Conservation (phyloP, 1,140 invertebrate genomes). For the Archivesica marissinica region DNA sequence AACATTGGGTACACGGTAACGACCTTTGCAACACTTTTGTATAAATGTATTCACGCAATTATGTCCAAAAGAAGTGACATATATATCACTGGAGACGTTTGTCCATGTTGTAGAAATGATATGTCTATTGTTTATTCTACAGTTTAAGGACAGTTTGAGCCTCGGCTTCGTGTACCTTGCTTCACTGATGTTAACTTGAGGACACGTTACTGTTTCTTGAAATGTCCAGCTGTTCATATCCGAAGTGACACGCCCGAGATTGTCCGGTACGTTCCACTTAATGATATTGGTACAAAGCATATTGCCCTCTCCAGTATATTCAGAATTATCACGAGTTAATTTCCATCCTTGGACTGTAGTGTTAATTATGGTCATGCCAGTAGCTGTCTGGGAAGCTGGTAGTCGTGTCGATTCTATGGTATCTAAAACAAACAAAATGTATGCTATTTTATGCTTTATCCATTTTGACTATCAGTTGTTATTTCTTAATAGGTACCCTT, state of each 20-base stretch:
- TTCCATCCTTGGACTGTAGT: too few relatives aligned
- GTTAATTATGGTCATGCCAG: too few relatives aligned
- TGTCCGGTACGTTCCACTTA: not conserved
- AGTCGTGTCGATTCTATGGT: too few relatives aligned
- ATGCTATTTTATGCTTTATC: too few relatives aligned
- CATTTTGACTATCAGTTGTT: too few relatives aligned
- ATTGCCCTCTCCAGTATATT: too few relatives aligned
- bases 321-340: too few relatives aligned
- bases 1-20: constrained; percentile 64
- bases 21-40: constrained; percentile 19
- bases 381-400: too few relatives aligned
- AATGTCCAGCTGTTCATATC: not conserved
- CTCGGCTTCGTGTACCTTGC: not conserved
- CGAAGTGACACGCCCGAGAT: not conserved
- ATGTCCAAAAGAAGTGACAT: not conserved
- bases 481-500: too few relatives aligned
- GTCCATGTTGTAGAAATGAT: not conserved
- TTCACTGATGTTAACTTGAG: not conserved
- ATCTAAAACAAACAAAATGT: too few relatives aligned
- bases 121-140: not conserved
- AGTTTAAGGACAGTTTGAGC: not conserved
- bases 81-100: not conserved
- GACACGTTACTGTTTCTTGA: not conserved
- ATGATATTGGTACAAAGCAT: not conserved
- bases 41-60: constrained; percentile 29